These are phyloP conservation scores for Gymnarchus niloticus DNA, from an alignment of 2,113 vertebrate species.

Conservation along the genomic window DNA sequence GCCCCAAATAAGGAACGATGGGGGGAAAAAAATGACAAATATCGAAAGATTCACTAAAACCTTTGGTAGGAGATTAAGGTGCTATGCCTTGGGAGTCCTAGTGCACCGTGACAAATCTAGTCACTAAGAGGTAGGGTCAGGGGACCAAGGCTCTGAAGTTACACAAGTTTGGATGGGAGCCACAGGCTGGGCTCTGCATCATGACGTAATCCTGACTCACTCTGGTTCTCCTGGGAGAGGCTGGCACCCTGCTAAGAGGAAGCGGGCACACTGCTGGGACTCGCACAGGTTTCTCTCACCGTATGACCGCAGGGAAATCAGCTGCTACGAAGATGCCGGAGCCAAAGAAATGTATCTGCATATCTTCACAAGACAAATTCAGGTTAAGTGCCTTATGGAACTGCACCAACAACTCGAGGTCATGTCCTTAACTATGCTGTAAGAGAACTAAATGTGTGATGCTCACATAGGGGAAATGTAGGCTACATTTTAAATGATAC, in stretches of 20 bases:
- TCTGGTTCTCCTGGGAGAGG: conserved; percentile 60
- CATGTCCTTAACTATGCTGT: neutral
- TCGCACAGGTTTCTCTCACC: neutral
- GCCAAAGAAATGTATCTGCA: neutral
- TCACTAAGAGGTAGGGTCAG: no score
- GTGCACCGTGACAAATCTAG: conserved; percentile 45
- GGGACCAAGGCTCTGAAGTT: neutral
- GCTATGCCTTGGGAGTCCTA: conserved; percentile 49
- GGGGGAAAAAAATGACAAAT: neutral
- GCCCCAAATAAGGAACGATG: conserved; percentile 26
- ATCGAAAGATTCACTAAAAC: neutral
- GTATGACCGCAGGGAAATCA: neutral
- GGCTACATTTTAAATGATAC: neutral
- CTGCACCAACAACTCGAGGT: neutral
- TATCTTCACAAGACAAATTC: neutral
- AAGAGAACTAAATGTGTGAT: neutral
- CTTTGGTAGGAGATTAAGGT: conserved; percentile 21
- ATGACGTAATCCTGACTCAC: conserved; percentile 50
- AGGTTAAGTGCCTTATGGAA: neutral
- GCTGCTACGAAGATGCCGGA: neutral
- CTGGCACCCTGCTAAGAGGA: conserved; percentile 37
- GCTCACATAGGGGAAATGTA: neutral
- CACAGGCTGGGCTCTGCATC: conserved; percentile 39
- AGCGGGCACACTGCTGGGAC: conserved; percentile 33
- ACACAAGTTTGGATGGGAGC: neutral